Conservation (phyloP, 2,888 invertebrate genomes). For the Epirrhoe tristata region DNA sequence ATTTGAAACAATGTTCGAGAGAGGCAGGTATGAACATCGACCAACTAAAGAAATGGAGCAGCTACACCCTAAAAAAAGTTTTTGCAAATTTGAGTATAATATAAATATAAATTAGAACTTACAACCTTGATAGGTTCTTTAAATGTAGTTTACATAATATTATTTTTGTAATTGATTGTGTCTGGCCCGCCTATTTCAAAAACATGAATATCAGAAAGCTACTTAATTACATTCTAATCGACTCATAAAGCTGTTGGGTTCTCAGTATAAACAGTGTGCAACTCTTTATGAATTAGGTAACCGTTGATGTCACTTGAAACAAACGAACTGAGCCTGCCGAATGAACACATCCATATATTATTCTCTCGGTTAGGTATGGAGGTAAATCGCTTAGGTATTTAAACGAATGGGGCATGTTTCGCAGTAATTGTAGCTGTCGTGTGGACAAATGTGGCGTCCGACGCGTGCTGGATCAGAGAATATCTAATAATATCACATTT, state of each 20-base stretch:
- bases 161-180: no score
- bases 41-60: conserved; percentile 13
- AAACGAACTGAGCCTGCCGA: conserved; percentile 3
- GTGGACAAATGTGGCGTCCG: conserved; percentile 75
- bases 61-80: not conserved
- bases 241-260: not conserved
- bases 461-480: conserved; percentile 63
- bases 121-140: no score
- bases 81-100: no score
- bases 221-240: not conserved
- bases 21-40: conserved; percentile 31
- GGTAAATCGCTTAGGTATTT: conserved; percentile 68
- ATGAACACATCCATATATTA: conserved; percentile 13
- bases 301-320: not conserved
- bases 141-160: no score
- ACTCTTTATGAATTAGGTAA: not conserved
- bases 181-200: no score
- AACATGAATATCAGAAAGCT: not conserved
- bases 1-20: conserved; percentile 53
- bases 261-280: not conserved
- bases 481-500: no score
- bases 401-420: conserved; percentile 70
- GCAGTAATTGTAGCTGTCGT: conserved; percentile 80
- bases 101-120: no score
- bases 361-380: conserved; percentile 45